A percentile compares a stretch with the other conserved stretches of the same genome.
Evolutionary conservation across 2,113 vertebrate genomes (phyloP).

Genomic region (Aviceda subcristata): DNA sequence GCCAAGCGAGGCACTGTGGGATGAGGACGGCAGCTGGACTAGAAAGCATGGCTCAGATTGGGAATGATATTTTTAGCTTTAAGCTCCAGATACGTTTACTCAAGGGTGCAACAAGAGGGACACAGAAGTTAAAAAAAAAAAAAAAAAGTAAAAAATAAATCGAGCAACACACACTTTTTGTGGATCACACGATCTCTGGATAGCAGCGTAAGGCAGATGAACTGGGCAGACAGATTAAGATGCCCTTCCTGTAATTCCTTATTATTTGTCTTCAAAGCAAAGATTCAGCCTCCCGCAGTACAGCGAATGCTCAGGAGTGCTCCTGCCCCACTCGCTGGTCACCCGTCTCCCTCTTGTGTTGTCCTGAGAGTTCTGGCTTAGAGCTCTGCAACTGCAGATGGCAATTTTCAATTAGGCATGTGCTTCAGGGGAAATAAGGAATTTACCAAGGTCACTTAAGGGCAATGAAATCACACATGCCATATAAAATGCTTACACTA

Average conservation of each 20-base stretch:
- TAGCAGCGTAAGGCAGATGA: not conserved
- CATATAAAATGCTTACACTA: slow-evolving; percentile 57
- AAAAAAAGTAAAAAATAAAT: not conserved
- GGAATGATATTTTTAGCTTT: not conserved
- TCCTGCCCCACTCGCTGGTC: not conserved
- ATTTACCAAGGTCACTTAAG: slow-evolving; percentile 66
- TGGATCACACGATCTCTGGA: not conserved
- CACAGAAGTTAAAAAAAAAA: not conserved
- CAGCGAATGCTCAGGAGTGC: not conserved
- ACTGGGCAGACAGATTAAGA: not conserved
- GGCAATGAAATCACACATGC: slow-evolving; percentile 65
- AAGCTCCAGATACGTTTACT: not conserved
- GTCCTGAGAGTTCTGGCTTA: not conserved
- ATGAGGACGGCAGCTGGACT: not conserved
- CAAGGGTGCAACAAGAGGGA: not conserved
- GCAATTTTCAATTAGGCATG: slow-evolving; percentile 59
- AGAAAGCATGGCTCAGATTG: not conserved
- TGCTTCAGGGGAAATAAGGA: slow-evolving; percentile 68
- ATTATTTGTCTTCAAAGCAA: not conserved
- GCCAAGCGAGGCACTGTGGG: not conserved
- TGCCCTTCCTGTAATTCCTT: not conserved
- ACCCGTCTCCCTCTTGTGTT: not conserved
- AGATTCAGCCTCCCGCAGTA: not conserved
- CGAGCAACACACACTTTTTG: not conserved
- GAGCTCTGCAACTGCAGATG: slow-evolving; percentile 31